Evolutionary conservation across 92 coral and sea anemone genomes (phyloP).

Genomic region (Phenganax stokvisi): DNA sequence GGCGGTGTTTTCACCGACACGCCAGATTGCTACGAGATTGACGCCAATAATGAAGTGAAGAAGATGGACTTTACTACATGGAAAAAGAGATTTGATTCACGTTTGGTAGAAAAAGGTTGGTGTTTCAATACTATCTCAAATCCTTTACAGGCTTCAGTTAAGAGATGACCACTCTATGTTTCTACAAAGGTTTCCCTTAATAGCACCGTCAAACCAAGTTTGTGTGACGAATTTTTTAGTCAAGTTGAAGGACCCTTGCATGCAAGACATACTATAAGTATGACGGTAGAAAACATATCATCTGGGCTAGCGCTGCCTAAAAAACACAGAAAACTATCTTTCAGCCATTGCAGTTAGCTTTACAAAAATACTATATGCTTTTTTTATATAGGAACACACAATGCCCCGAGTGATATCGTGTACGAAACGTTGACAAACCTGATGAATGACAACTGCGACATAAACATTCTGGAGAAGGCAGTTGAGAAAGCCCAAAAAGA

Average conservation of each 20-base stretch:
- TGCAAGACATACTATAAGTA: not conserved
- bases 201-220: slow-evolving; percentile 28
- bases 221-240: slow-evolving; percentile 14
- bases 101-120: not conserved
- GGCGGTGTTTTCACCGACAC: slow-evolving; percentile 39
- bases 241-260: not conserved
- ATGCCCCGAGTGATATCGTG: not conserved
- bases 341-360: not conserved
- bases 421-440: not conserved
- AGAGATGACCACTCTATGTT: not conserved
- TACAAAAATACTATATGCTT: not conserved
- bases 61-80: slow-evolving; percentile 31
- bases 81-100: slow-evolving; percentile 29
- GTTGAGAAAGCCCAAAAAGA: not conserved
- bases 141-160: not conserved
- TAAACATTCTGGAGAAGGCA: not conserved
- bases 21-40: slow-evolving; percentile 45
- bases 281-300: no score
- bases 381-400: not conserved
- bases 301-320: not conserved
- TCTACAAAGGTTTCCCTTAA: not conserved
- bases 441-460: not conserved
- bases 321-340: not conserved
- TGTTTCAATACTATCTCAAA: no score
- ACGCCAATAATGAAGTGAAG: slow-evolving; percentile 29